Base-by-base conservation (phyloP, 2,888 invertebrate genomes). In the Ctenicera cuprea region DNA sequence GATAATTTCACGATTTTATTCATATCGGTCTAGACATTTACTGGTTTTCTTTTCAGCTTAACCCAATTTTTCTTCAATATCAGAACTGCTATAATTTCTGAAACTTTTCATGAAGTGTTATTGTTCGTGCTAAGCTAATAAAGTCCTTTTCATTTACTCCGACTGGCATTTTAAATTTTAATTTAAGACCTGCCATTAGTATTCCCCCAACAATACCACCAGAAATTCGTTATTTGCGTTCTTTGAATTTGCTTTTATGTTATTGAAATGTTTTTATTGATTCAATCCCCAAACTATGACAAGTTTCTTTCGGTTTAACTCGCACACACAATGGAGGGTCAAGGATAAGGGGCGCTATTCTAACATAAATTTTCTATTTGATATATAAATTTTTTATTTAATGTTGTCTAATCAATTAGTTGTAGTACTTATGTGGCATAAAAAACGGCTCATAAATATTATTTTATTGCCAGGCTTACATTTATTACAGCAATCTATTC, bases 401-500 rank as follows among this genome's bases (percentile, higher is more conserved):
- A 20, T 20, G 16, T 43, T 50, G 8, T 50, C 8, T 50, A 50
- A 50, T 50, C 20, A 50, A 11, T 14, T 18, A 18, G 20, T 11
- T 20, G 22, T 7, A 45, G 20, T 22, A 12, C 2, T 16, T 20
- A 18, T 20, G 48, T 20, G 2, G 48, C 3, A 50, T 20, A 1
- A 20, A 20, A 12, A 1, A 11, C 18, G 1, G 22, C 14, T 20
- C 48, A 12, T 50, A 20, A 50, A 20, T 18, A 50, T 22, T 20
- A 50, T 20, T 50, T 50, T 50, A 50, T 50, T 50, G 20, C 48
- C 20, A 50, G 18, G 14, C 20, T 50, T 50, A 22, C 18, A 22
- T 50, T 50, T 50, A 50, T 50, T 50, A 12, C 14, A 18, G 11
- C 16, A 50, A 22, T 50, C 5, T 50, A 9, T 8, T 50, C 20